Base-by-base conservation (phyloP, 2,888 invertebrate species). In the Cryptus viduatorius region DNA sequence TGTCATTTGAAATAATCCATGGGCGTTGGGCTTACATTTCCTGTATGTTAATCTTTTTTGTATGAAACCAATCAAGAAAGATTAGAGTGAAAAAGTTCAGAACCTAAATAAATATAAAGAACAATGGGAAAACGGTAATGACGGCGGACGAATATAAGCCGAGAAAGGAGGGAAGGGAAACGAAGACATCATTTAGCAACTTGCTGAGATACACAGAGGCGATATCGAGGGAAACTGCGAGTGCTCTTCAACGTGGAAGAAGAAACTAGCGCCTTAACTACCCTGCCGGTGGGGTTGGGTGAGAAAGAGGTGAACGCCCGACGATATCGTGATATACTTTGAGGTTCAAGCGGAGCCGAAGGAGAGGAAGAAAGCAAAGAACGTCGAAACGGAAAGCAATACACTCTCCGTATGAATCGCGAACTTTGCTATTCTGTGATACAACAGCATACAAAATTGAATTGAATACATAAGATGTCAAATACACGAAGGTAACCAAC, bases 261-360 rank as follows among this genome's bases (percentile, higher is more conserved):
- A 75, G 42, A 48, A 24, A 14, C 75, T 31, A 37, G 46, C 46
- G 46, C n/a, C 46, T 53, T 75, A 64, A 75, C 65, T 48, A 65
- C 64, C 29, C 61, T 5, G 37, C 4, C 16, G 29, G 10, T 71
- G 56, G 53, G 16, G 42, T 19, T 42, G 31, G 42, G 71, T 37
- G 71, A 76, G 53, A 61, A 68, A 37, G 50, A 68, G 76, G 76
- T 76, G 80, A 83, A 82, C 44, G 77, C 56, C 81, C 84, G 73
- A 37, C 44, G 76, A 71, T 77, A 77, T 82, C 81, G 67, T 67
- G 81, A 81, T 84, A 69, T 1, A 24, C 24, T 16, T 59, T 42
- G 71, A 3, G 71, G 5, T 44, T 1, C 42, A 3, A 56, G 37
- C 42, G 56, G 44, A 72, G 24, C 7, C 19, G 56, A 56, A 42